phyloP scores from a whole-genome alignment of 2,888 invertebrate species.

The Rhodophaea formosa region DNA sequence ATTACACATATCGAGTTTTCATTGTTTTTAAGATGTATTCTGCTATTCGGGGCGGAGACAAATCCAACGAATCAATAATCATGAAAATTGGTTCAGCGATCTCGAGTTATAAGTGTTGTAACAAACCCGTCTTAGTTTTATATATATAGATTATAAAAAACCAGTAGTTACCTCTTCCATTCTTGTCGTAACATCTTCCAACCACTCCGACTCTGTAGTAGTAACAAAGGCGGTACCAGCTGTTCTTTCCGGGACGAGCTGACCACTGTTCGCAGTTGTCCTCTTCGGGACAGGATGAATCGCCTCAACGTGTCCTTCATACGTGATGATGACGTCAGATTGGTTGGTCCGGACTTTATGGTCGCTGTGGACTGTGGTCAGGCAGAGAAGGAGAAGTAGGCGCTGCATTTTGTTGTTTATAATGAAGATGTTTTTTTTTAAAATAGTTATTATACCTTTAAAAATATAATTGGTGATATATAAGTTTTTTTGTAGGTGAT shows the following conservation, averaged over 20 bases:
- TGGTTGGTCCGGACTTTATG: conserved; percentile 30
- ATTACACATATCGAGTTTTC: too few relatives aligned
- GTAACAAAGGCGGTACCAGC: neutral
- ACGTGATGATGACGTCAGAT: conserved; percentile 44
- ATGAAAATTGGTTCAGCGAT: too few relatives aligned
- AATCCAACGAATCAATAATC: too few relatives aligned
- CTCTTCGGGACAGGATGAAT: neutral
- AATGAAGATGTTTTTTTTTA: too few relatives aligned
- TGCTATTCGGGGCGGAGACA: too few relatives aligned
- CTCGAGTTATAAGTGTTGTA: too few relatives aligned
- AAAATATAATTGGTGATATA: too few relatives aligned
- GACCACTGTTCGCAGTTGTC: neutral
- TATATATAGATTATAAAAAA: too few relatives aligned
- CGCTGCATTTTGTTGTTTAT: neutral
- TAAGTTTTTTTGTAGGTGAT: too few relatives aligned
- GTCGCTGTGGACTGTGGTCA: neutral
- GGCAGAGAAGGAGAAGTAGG: neutral
- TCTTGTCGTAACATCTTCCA: conserved; percentile 6
- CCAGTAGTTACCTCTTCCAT: neutral
- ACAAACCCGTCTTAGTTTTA: too few relatives aligned
- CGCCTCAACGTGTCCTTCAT: conserved; percentile 46
- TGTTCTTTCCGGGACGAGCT: neutral
- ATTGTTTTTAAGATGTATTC: too few relatives aligned
- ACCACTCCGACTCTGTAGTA: neutral
- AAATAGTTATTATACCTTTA: too few relatives aligned